phyloP scores from a whole-genome alignment of 2,888 invertebrate genomes.

The Mystacides longicornis region DNA sequence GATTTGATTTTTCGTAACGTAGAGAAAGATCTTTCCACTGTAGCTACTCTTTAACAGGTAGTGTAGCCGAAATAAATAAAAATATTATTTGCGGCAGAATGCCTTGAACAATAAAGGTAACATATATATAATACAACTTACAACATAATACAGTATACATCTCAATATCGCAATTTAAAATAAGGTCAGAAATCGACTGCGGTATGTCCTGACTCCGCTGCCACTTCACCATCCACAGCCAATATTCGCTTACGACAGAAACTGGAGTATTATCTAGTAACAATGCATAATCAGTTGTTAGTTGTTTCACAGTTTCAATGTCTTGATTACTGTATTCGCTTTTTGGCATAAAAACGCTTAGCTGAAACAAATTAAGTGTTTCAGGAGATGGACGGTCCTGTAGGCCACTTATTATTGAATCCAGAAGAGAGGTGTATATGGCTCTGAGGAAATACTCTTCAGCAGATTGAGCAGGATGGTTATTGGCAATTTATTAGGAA shows the following conservation, averaged over 20 bases:
- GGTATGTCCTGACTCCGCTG: slow-evolving; percentile 25
- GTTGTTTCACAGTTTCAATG: slow-evolving; percentile 26
- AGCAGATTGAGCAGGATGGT: slow-evolving; percentile 25
- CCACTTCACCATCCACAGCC: slow-evolving; percentile 24
- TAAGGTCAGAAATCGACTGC: slow-evolving; percentile 26
- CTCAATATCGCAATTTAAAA: slow-evolving; percentile 26
- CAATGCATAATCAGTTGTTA: slow-evolving; percentile 15
- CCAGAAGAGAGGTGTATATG: slow-evolving; percentile 30
- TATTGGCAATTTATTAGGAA: too few relatives aligned
- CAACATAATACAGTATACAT: too few relatives aligned
- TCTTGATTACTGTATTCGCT: slow-evolving; percentile 23
- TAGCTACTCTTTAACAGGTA: slow-evolving; percentile 27
- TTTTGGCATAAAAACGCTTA: slow-evolving; percentile 27
- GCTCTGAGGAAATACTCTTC: slow-evolving; percentile 28
- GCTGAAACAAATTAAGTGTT: slow-evolving; percentile 26
- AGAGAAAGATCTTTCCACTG: slow-evolving; percentile 23
- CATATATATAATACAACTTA: too few relatives aligned
- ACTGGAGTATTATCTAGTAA: slow-evolving; percentile 23
- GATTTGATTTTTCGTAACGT: slow-evolving; percentile 8
- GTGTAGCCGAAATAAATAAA: slow-evolving; percentile 26
- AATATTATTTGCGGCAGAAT: slow-evolving; percentile 22
- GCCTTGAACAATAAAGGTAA: too few relatives aligned
- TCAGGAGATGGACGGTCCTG: slow-evolving; percentile 26
- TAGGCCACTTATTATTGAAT: slow-evolving; percentile 27
- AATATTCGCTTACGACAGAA: slow-evolving; percentile 20